Percentiles rank a stretch among this genome's conserved stretches.
Conservation (phyloP, 2,113 vertebrate species). For the Odocoileus hemionus region DNA sequence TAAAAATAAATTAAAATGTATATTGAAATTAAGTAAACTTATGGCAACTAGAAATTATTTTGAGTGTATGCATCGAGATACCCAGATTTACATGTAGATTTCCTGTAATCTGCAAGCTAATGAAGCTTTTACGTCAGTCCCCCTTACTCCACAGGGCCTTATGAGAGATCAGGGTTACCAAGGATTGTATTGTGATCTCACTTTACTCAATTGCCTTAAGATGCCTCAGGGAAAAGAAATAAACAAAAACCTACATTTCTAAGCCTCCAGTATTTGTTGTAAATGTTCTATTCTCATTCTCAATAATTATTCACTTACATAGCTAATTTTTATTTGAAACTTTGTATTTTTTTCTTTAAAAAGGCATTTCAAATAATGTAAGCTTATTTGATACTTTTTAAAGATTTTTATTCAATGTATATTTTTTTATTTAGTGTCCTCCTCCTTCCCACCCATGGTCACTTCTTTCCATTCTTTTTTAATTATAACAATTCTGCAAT, state of each 20-base stretch:
- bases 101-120: background rate
- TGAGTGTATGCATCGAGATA: background rate
- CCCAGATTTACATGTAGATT: background rate
- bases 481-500: background rate
- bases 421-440: background rate
- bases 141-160: background rate
- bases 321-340: background rate
- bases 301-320: background rate
- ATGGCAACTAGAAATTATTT: background rate
- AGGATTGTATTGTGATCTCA: background rate
- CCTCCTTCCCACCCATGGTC: background rate
- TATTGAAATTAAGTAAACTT: background rate
- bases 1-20: background rate
- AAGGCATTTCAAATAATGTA: background rate
- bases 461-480: background rate
- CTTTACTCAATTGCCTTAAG: background rate
- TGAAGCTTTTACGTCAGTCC: background rate
- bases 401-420: background rate
- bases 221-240: background rate
- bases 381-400: background rate
- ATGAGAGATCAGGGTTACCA: background rate
- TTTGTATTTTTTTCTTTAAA: background rate
- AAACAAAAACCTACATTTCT: background rate
- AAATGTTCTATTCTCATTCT: background rate
- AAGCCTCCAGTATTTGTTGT: background rate